Base-by-base conservation (phyloP, 92 coral and sea anemone genomes). In the Bergia puertoricense region DNA sequence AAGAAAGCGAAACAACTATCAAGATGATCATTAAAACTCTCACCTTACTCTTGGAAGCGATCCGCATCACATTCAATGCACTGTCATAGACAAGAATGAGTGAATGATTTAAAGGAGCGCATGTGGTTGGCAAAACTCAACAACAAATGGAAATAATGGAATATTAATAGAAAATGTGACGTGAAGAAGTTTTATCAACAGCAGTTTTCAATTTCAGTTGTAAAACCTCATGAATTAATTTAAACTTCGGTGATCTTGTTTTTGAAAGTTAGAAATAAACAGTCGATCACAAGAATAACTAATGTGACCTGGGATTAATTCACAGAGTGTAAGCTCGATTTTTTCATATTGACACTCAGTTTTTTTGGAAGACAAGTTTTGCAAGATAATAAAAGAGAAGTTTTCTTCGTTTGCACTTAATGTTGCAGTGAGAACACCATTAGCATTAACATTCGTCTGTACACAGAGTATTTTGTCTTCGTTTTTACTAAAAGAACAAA, bases 221-320 rank as follows among this genome's bases (percentile, higher is more conserved):
- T 68, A 66, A 23, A 84, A 84, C 43, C 77, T 83, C 86, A 67
- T 83, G 56, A 84, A 84, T 46, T 71, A 68, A 84, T 84, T 84
- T 15, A 46, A 71, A 18, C 37, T 82, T 71, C 79, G 36, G 62
- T 5, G 56, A 45, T 71, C 65, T 46, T 71, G 43, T 69, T 71
- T 74, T 22, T 69, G 44, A 48, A 65, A 48, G 46, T 72, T 50
- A 69, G 66, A 41, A 43, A 69, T 71, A 45, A 48, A 84, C 87
- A 48, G 87, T n/a, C n/a, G 41, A 1, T 3, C 30, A 16, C 4
- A 0, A 23, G 38, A 62, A 43, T 20, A 66, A 65, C 10, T 41
- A n/a, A 76, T 76, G n/a, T 15, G 15, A 48, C 11, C 41, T 2
- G 8, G 9, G 15, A 8, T 44, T 73, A 18, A 8, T 23, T 18